phyloP scores from a whole-genome alignment of 2,888 invertebrate genomes.

The Thysanoteuthis rhombus region DNA sequence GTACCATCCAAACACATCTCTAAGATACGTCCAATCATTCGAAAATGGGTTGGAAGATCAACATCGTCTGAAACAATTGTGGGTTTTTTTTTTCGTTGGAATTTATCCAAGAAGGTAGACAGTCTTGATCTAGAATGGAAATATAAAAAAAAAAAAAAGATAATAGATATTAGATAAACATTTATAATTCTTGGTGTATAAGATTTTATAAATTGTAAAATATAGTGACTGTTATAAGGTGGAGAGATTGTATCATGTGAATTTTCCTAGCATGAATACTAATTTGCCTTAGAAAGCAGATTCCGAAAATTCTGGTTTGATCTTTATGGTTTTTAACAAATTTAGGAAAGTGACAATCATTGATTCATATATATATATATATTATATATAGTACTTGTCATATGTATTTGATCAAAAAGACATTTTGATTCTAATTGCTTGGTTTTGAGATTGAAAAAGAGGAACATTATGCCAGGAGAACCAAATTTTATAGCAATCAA shows the following conservation, averaged over 20 bases:
- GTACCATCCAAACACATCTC: constrained; percentile 62
- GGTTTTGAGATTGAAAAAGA: too few species aligned
- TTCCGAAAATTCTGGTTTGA: too few species aligned
- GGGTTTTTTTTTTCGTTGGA: constrained; percentile 27
- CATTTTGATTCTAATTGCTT: too few species aligned
- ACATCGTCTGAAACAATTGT: constrained; percentile 30
- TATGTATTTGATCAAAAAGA: too few species aligned
- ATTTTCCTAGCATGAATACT: neutral
- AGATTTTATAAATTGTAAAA: neutral
- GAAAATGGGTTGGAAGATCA: constrained; percentile 40
- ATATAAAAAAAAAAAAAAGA: neutral
- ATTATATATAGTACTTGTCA: too few species aligned
- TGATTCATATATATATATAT: too few species aligned
- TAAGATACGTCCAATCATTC: constrained; percentile 56
- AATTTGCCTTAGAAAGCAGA: too few species aligned
- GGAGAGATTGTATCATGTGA: neutral
- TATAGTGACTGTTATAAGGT: neutral
- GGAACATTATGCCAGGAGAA: too few species aligned
- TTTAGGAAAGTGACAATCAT: too few species aligned
- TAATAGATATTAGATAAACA: neutral
- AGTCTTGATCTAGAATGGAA: constrained; percentile 19
- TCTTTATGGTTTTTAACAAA: too few species aligned
- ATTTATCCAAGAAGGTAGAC: neutral
- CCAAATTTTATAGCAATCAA: too few species aligned
- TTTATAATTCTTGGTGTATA: neutral